A percentile compares a stretch with the other conserved stretches of the same genome.
These are phyloP conservation scores for Chelon auratus DNA, from an alignment of 2,797 vertebrate genomes.

Conservation along the genomic window DNA sequence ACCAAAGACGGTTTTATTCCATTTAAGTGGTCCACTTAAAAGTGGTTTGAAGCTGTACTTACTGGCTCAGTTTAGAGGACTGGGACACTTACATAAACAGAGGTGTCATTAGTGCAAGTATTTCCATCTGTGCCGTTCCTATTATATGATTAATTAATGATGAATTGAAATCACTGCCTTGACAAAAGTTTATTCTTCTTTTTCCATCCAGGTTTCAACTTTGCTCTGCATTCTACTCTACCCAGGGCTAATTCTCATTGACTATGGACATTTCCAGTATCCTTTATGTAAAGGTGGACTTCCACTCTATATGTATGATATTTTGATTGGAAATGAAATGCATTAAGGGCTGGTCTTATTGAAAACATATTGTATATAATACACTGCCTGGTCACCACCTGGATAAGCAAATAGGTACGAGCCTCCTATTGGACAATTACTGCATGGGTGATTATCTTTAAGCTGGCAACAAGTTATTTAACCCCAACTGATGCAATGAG, in stretches of 20 bases:
- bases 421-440: too few relatives aligned
- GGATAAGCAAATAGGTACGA: too few relatives aligned
- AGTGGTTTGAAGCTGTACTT: background rate
- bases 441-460: too few relatives aligned
- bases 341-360: too few relatives aligned
- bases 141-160: background rate
- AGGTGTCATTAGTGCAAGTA: too few relatives aligned
- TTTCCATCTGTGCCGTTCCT: background rate
- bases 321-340: background rate
- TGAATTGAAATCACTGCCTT: background rate
- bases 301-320: background rate
- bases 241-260: constrained; percentile 95
- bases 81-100: background rate
- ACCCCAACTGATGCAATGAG: too few relatives aligned
- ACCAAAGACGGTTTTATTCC: background rate
- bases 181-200: constrained; percentile 9
- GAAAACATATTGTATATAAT: too few relatives aligned
- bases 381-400: too few relatives aligned
- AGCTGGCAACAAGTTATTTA: too few relatives aligned
- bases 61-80: background rate
- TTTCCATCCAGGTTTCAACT: constrained; percentile 83
- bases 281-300: constrained; percentile 80
- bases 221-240: constrained; percentile 92
- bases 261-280: constrained; percentile 99
- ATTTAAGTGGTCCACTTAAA: background rate